These are phyloP conservation scores for Myotis lucifugus DNA, from an alignment of 2,113 vertebrate species.

Conservation along the genomic window DNA sequence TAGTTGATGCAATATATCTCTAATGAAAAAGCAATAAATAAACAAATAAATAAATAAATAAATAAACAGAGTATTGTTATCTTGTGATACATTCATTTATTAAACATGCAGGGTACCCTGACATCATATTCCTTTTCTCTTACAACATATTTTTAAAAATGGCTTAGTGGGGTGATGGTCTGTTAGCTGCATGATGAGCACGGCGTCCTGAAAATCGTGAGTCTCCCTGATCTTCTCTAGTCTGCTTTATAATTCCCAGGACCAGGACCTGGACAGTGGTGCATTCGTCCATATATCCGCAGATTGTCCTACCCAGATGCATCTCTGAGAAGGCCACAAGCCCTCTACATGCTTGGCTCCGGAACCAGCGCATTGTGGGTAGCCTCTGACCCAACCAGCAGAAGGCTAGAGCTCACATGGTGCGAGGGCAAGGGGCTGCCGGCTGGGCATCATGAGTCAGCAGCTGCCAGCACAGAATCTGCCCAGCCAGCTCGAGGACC, in stretches of 20 bases:
- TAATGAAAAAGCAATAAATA: not conserved
- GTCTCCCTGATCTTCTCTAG: not conserved
- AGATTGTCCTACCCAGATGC: fast-evolving
- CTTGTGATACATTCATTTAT: not conserved
- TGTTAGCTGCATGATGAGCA: not conserved
- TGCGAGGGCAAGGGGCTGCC: no score
- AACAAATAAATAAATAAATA: not conserved
- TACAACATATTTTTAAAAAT: not conserved
- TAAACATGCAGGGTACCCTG: not conserved
- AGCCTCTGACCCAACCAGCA: no score
- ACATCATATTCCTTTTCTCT: not conserved
- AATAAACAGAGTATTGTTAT: not conserved
- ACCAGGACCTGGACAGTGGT: not conserved
- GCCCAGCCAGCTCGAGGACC: not conserved
- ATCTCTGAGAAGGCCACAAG: not conserved
- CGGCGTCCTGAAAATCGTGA: not conserved
- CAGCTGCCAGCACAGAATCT: not conserved
- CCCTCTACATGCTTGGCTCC: not conserved
- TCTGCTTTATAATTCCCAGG: not conserved
- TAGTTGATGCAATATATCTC: not conserved
- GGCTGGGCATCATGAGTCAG: not conserved
- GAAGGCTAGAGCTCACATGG: not conserved
- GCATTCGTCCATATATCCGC: fast-evolving
- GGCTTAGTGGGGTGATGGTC: not conserved
- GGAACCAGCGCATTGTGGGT: not conserved